Evolutionary conservation across 2,113 vertebrate genomes (phyloP).

Genomic region (Cnemophilus loriae): DNA sequence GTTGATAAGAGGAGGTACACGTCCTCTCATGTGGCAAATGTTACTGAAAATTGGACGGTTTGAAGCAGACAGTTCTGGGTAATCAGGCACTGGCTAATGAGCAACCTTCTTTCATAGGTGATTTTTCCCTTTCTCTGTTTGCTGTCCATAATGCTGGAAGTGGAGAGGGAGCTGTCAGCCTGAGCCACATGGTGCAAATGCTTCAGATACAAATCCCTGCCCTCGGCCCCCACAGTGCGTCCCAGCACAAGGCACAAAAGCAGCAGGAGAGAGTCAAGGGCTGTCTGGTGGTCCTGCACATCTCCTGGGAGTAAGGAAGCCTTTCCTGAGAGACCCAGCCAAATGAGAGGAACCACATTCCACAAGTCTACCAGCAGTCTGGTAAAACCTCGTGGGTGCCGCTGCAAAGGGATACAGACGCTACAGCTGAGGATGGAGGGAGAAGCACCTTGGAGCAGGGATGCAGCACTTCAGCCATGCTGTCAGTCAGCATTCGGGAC

Average conservation of each 20-base stretch:
- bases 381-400: rapidly evolving
- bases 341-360: not conserved
- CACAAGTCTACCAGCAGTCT: rapidly evolving
- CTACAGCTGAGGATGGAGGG: not conserved
- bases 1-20: not conserved
- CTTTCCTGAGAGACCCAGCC: not conserved
- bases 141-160: not conserved
- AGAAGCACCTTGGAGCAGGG: not conserved
- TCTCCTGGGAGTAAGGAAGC: not conserved
- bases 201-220: not conserved
- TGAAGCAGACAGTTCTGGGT: not conserved
- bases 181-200: rapidly evolving
- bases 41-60: not conserved
- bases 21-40: not conserved
- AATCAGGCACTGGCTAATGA: not conserved
- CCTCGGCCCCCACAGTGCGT: rapidly evolving
- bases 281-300: not conserved
- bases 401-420: not conserved
- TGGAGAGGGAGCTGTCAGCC: not conserved
- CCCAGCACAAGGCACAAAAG: not conserved
- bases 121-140: not conserved
- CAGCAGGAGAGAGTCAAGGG: not conserved
- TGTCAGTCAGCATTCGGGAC: not conserved
- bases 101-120: not conserved
- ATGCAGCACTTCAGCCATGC: not conserved